Evolutionary conservation across 2,888 invertebrate species (phyloP), one percentile per base, ranked within the genome.

Genomic region (Kryphioiulus occultus): DNA sequence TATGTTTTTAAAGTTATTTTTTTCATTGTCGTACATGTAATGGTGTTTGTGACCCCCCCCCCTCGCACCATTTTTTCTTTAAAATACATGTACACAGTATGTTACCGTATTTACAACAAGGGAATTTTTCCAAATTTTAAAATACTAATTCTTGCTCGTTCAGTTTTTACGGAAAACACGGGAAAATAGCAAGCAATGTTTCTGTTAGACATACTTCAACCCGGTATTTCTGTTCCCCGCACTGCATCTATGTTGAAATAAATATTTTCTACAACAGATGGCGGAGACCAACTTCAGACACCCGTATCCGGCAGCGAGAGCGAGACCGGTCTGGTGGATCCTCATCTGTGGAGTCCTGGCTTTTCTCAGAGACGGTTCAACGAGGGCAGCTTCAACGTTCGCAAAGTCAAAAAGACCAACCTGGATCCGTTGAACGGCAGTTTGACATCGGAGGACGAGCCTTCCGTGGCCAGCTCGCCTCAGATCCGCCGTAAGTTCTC

Each of bases 321-420:
- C 30, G 89, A 89, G 19, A 87, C 88, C 90, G 95, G 95, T 90
- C 92, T 95, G 35, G 94, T 96, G 92, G 97, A 97, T 91, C 95
- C 95, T n/a, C 93, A 95, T 19, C 93, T 96, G 85, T 94, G 95
- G 59, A 93, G 95, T 89, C 94, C 94, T 89, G 94, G 95, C 19
- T 90, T 91, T 83, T 88, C 90, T 0, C 90, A 90, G 84, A 83
- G 85, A 86, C 87, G 87, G 88, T 78, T 17, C 85, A 88, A 30
- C 86, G 89, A 85, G 53, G 86, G 88, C 59, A 89, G 88, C 47
- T 89, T 89, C 85, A 86, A 87, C 30, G 82, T 88, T 26, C 88
- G 89, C 35, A 87, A 85, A 17, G 88, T 88, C 15, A 89, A 89
- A n/a, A 86, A 89, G 47, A 88, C 89, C 78, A 88, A 89, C 12